phyloP scores from a whole-genome alignment of 2,797 vertebrate genomes.

The Crocodylus rhombifer region DNA sequence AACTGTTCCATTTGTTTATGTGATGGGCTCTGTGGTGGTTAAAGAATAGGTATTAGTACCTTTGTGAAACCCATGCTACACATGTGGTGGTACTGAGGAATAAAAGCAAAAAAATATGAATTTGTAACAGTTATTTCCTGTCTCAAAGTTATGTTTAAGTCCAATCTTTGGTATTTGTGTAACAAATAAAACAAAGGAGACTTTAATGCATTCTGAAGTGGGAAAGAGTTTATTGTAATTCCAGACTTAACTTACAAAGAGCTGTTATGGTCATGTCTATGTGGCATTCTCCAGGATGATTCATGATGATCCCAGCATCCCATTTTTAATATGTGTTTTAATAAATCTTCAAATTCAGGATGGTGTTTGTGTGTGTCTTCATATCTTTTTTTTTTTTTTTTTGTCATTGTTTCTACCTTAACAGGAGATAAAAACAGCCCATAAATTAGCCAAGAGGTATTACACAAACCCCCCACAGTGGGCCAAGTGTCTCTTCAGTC shows the following conservation, averaged over 20 bases:
- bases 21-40: neutral
- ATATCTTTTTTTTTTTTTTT: conserved; percentile 33
- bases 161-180: neutral
- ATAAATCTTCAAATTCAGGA: neutral
- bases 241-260: neutral
- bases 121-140: neutral
- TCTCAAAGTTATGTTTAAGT: neutral
- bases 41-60: neutral
- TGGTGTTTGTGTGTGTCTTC: neutral
- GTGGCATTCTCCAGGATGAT: neutral
- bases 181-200: neutral
- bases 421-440: conserved; percentile 96
- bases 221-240: neutral
- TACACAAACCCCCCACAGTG: conserved; percentile 90
- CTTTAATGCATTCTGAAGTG: neutral
- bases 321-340: neutral
- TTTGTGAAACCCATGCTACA: neutral
- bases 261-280: neutral
- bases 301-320: neutral
- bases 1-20: neutral
- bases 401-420: conserved; percentile 57
- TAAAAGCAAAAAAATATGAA: neutral
- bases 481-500: conserved; percentile 95
- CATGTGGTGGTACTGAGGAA: neutral
- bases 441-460: conserved; percentile 93